These are phyloP conservation scores for Procapra przewalskii DNA, from an alignment of 2,113 vertebrate genomes.

Conservation along the genomic window DNA sequence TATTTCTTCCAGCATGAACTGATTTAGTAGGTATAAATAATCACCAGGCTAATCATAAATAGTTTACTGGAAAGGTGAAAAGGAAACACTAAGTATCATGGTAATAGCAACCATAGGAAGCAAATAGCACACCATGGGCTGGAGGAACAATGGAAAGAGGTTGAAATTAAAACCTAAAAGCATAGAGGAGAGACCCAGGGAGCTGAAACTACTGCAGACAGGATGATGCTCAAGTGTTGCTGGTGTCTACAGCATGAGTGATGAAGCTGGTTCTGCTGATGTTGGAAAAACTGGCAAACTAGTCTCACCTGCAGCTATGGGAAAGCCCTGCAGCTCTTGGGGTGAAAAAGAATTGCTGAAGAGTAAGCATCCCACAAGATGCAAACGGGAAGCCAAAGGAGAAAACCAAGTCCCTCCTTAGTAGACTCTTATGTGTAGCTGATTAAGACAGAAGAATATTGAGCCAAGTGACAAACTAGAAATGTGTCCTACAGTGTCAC, in stretches of 20 bases:
- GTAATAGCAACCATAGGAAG: background rate
- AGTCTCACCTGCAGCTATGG: background rate
- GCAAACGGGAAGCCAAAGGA: background rate
- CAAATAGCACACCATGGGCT: background rate
- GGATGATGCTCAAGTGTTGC: accelerated
- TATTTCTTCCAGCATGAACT: background rate
- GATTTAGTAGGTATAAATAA: background rate
- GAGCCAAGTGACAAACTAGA: background rate
- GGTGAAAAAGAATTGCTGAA: background rate
- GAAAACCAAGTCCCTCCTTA: background rate
- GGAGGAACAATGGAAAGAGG: background rate
- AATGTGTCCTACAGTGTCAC: background rate
- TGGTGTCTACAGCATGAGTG: background rate
- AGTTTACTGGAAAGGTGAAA: background rate
- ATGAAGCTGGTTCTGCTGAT: background rate
- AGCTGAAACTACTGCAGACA: background rate
- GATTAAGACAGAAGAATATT: background rate
- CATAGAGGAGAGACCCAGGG: background rate
- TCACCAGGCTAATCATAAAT: background rate
- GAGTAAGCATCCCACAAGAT: background rate
- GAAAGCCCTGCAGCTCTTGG: background rate
- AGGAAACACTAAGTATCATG: background rate
- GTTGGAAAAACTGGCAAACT: background rate
- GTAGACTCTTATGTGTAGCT: background rate
- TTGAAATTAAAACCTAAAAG: background rate